Evolutionary conservation across 2,888 invertebrate genomes (phyloP), one percentile per base, ranked within the genome.

Genomic region (Nomada ruficornis): DNA sequence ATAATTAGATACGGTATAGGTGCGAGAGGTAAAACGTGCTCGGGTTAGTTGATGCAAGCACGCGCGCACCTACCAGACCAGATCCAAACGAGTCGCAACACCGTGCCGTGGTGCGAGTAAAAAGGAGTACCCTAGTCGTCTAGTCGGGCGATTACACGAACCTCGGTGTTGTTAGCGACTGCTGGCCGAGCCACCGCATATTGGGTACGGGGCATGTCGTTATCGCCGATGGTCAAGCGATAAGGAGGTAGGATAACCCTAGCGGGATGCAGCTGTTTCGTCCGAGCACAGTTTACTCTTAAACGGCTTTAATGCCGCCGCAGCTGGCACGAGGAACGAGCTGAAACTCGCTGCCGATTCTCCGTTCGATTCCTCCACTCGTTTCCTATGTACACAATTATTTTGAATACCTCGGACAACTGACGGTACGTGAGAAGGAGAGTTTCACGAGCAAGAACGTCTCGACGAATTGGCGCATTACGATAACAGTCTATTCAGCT

Each of bases 221-320:
- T 85, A 82, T 85, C 85, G 77, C 54, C 80, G 89, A 88, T 89
- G 87, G 77, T 75, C 76, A 74, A 55, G 62, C 71, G 89, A 89
- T 89, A 89, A 86, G 78, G 18, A 54, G 60, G 52, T 36, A 59
- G 65, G 64, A 85, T 81, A 86, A 69, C 57, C 79, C 83, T 88
- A 87, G 89, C 89, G 88, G 88, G 88, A 91, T 91, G 89, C 92
- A 93, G 92, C 89, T 93, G 93, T 89, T 89, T 76, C 85, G 79
- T 75, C 80, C 85, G 81, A 80, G 71, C 84, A 74, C 80, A 82
- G 76, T 79, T 83, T 78, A 74, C 83, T 73, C 75, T 85, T 76
- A 77, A 82, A 89, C 85, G 70, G 63, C 88, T 88, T 89, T 88
- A 79, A 36, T 36, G 63, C 36, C 42, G 47, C 23, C 54, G 86